Evolutionary conservation across 2,888 invertebrate species (phyloP).

Genomic region (Heliconius aoede): DNA sequence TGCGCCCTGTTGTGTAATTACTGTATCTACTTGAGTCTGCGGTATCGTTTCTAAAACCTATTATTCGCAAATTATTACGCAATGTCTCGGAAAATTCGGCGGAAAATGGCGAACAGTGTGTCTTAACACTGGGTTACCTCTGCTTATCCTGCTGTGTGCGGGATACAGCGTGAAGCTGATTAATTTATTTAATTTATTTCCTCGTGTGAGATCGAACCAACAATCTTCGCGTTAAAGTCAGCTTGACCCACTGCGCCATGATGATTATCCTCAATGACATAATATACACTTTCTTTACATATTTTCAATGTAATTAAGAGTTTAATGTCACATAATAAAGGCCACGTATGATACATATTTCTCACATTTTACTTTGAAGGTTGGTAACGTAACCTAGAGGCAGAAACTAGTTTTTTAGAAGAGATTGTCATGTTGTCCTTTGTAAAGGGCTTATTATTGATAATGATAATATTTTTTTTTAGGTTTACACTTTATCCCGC

Average conservation of each 20-base stretch:
- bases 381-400: constrained; percentile 31
- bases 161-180: no score
- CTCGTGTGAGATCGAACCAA: no score
- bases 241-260: no score
- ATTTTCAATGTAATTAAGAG: neutral
- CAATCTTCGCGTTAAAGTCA: no score
- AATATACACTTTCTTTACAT: constrained; percentile 1
- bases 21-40: constrained; percentile 40
- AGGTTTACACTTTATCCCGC: no score
- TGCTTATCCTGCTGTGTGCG: no score
- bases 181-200: no score
- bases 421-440: constrained; percentile 22
- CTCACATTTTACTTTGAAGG: constrained; percentile 29
- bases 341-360: neutral
- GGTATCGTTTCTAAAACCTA: constrained; percentile 27
- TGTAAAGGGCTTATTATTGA: neutral
- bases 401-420: constrained; percentile 24
- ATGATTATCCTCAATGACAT: neutral
- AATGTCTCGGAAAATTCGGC: no score
- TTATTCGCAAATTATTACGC: no score
- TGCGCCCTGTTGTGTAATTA: constrained; percentile 47
- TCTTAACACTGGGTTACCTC: no score
- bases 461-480: neutral
- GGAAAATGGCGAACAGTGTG: no score
- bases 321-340: constrained; percentile 10